Percentiles rank a stretch among this genome's conserved stretches.
phyloP scores from a whole-genome alignment of 2,113 vertebrate genomes.

The Atlantisia rogersi region DNA sequence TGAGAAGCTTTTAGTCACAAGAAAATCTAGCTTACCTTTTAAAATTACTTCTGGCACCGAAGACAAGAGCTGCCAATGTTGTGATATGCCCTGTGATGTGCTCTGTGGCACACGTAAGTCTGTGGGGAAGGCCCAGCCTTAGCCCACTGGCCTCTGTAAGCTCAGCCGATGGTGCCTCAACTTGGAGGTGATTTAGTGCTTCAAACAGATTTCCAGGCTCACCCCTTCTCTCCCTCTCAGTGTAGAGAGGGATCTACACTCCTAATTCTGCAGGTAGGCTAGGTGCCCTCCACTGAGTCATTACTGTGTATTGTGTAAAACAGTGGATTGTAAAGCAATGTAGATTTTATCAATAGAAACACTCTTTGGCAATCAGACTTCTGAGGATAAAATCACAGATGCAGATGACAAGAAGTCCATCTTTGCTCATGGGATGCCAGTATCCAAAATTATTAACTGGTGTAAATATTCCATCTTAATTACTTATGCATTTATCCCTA shows the following conservation, averaged over 20 bases:
- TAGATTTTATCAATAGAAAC: slow-evolving; percentile 34
- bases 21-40: neutral
- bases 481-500: neutral
- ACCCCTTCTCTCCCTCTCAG: neutral
- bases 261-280: neutral
- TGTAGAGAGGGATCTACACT: neutral
- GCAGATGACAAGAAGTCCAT: neutral
- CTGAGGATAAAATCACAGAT: slow-evolving; percentile 1
- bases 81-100: neutral
- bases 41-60: neutral
- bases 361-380: slow-evolving; percentile 16
- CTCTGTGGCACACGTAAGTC: neutral
- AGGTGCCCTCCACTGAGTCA: neutral
- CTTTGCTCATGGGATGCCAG: neutral
- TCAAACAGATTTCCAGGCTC: neutral
- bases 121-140: neutral
- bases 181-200: neutral
- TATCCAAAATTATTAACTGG: slow-evolving; percentile 11
- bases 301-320: neutral
- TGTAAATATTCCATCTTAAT: neutral
- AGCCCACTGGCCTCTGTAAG: neutral
- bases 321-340: slow-evolving; percentile 8
- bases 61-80: neutral
- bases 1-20: neutral
- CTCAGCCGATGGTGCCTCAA: neutral